Conservation (phyloP, 2,888 invertebrate genomes). For the Agelastica alni region DNA sequence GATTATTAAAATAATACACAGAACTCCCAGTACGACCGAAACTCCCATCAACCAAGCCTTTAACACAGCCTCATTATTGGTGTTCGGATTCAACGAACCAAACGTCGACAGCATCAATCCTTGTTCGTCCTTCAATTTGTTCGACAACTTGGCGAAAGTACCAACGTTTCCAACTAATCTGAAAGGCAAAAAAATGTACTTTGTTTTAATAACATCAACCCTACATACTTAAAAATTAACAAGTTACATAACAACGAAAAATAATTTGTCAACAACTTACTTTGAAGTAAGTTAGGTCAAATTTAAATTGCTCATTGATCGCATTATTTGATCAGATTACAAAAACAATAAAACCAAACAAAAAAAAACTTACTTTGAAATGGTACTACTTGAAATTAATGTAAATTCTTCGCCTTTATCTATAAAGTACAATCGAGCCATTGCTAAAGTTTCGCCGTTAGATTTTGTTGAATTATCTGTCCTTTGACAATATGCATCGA, state of each 20-base stretch:
- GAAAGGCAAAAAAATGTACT: too few relatives aligned
- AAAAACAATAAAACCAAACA: too few relatives aligned
- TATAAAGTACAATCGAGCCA: conserved; percentile 64
- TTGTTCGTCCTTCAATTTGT: conserved; percentile 32
- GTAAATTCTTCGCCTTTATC: conserved; percentile 39
- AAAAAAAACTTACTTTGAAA: conserved; percentile 58
- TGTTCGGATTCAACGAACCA: conserved; percentile 32
- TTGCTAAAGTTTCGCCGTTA: conserved; percentile 54
- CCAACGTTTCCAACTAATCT: conserved; percentile 42
- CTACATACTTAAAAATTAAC: too few relatives aligned
- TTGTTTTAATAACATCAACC: too few relatives aligned
- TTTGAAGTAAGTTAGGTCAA: too few relatives aligned
- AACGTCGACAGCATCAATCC: conserved; percentile 39
- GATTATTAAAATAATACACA: conserved; percentile 60
- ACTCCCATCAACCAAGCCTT: conserved; percentile 61
- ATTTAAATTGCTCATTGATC: too few relatives aligned
- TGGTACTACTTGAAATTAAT: conserved; percentile 59
- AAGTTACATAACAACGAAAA: too few relatives aligned
- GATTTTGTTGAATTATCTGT: conserved; percentile 52
- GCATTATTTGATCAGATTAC: too few relatives aligned
- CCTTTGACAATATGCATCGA: conserved; percentile 65
- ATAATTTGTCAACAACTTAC: too few relatives aligned
- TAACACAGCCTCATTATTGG: conserved; percentile 54
- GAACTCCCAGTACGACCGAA: conserved; percentile 60
- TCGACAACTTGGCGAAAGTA: conserved; percentile 36